Conservation (phyloP, 2,888 invertebrate genomes). For the Himalopsyche tibetana region DNA sequence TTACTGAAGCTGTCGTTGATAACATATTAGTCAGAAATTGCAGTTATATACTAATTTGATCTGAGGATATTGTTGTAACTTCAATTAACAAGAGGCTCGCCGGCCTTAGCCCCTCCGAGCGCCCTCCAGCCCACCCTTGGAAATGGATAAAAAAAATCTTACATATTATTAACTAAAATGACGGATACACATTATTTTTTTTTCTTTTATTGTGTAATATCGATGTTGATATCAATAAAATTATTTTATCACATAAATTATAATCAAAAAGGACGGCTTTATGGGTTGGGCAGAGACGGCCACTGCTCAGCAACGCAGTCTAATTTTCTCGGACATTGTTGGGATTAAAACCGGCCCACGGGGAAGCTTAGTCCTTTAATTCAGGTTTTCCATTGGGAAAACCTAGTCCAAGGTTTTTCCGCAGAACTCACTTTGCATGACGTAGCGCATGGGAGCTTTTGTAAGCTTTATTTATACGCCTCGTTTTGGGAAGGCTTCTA, state of each 20-base stretch:
- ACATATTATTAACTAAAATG: too few species aligned
- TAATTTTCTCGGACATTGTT: conserved; percentile 58
- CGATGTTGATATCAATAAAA: background rate
- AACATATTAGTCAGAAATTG: too few species aligned
- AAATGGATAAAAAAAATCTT: too few species aligned
- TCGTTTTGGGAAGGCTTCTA: background rate
- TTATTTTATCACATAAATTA: background rate
- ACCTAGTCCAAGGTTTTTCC: conserved; percentile 53
- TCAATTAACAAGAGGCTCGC: too few species aligned
- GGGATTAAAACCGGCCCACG: conserved; percentile 57
- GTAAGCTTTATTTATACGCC: conserved; percentile 2
- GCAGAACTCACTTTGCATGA: conserved; percentile 28
- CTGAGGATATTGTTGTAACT: too few species aligned
- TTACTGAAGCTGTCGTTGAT: too few species aligned
- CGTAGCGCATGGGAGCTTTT: conserved; percentile 22
- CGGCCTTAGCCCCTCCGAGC: too few species aligned
- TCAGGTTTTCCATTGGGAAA: conserved; percentile 53
- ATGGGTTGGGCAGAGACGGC: background rate
- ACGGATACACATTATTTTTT: too few species aligned
- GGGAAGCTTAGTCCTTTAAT: conserved; percentile 55
- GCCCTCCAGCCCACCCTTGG: too few species aligned
- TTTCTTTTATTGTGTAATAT: background rate
- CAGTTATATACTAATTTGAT: too few species aligned
- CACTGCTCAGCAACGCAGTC: conserved; percentile 55
- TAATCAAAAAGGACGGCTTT: background rate